A percentile compares a stretch with the other conserved stretches of the same genome.
Conservation (phyloP, 2,888 invertebrate genomes). For the Pocota personata region DNA sequence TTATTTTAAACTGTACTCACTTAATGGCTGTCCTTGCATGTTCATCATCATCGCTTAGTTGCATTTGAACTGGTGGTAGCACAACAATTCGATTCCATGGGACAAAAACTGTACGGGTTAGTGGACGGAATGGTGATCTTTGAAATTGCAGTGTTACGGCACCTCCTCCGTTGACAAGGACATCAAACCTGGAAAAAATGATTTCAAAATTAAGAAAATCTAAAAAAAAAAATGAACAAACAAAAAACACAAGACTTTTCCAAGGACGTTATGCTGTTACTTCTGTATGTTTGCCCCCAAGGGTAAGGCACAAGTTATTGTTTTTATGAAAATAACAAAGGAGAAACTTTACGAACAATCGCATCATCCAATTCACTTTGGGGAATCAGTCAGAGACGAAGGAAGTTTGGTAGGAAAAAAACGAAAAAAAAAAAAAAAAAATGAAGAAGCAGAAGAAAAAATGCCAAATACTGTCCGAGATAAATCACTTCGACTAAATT, state of each 20-base stretch:
- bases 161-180: slow-evolving; percentile 99
- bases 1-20: slow-evolving; percentile 76
- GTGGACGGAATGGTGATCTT: slow-evolving; percentile 95
- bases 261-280: background rate
- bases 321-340: slow-evolving; percentile 69
- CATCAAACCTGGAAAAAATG: slow-evolving; percentile 92
- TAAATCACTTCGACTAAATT: slow-evolving; percentile 77
- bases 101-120: slow-evolving; percentile 95
- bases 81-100: slow-evolving; percentile 99
- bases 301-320: slow-evolving; percentile 56
- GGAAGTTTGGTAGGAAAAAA: slow-evolving; percentile 21
- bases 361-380: slow-evolving; percentile 67
- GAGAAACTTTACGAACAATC: slow-evolving; percentile 69
- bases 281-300: slow-evolving; percentile 5
- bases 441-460: slow-evolving; percentile 61
- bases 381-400: slow-evolving; percentile 67
- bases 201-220: slow-evolving; percentile 1
- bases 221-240: background rate
- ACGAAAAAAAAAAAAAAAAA: slow-evolving; percentile 43
- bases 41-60: slow-evolving; percentile 89
- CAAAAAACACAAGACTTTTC: background rate
- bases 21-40: slow-evolving; percentile 81
- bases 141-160: slow-evolving; percentile 98
- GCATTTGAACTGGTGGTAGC: slow-evolving; percentile 94
- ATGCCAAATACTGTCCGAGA: slow-evolving; percentile 75